These are phyloP conservation scores for Parnassius orleans DNA, from an alignment of 2,888 invertebrate genomes.

Conservation along the genomic window DNA sequence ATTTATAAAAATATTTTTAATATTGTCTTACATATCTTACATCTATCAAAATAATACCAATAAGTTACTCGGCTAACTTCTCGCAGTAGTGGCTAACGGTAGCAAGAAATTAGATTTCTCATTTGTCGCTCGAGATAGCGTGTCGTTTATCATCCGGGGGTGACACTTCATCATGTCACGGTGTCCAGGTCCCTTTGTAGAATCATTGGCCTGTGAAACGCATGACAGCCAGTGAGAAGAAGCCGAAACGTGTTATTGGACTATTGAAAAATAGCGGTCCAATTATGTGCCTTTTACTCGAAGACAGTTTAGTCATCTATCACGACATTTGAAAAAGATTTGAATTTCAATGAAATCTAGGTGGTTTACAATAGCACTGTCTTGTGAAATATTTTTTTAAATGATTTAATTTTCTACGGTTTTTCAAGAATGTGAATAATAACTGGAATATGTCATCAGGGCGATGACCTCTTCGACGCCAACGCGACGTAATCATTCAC, in stretches of 20 bases:
- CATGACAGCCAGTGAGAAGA: slow-evolving; percentile 48
- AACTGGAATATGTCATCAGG: slow-evolving; percentile 8
- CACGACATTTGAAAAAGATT: slow-evolving; percentile 29
- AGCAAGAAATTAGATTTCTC: slow-evolving; percentile 75
- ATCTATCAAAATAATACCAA: slow-evolving; percentile 17
- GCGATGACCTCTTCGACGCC: slow-evolving; percentile 15
- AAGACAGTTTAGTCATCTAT: slow-evolving; percentile 24
- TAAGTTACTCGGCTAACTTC: slow-evolving; percentile 30
- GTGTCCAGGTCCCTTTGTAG: slow-evolving; percentile 61
- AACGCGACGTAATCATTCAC: slow-evolving; percentile 19
- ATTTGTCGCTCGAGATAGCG: slow-evolving; percentile 61
- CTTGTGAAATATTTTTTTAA: slow-evolving; percentile 8
- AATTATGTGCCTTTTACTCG: slow-evolving; percentile 32
- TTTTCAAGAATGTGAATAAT: slow-evolving; percentile 9
- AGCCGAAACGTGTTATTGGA: slow-evolving; percentile 34
- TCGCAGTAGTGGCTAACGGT: slow-evolving; percentile 52
- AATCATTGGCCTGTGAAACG: slow-evolving; percentile 59
- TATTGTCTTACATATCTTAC: neutral
- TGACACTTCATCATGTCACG: slow-evolving; percentile 74
- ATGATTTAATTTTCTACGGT: slow-evolving; percentile 22
- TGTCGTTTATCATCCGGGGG: slow-evolving; percentile 69
- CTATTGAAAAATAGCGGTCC: slow-evolving; percentile 38
- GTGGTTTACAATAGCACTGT: slow-evolving; percentile 17
- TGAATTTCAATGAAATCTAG: slow-evolving; percentile 22
- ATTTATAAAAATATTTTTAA: too few species aligned